phyloP scores from a whole-genome alignment of 1,140 invertebrate genomes.

The Heliconius hewitsoni region DNA sequence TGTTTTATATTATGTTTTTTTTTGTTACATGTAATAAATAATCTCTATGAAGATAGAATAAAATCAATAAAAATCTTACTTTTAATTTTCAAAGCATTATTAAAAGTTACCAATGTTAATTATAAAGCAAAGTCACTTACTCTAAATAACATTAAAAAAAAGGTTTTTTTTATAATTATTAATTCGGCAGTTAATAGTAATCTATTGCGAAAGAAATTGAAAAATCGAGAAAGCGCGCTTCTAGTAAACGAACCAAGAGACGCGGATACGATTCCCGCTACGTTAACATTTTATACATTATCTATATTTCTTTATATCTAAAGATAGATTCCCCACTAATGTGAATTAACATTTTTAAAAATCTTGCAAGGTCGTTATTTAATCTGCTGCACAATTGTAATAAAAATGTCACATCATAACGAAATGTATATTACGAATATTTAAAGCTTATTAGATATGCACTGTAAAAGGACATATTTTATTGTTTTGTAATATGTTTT shows the following conservation, averaged over 20 bases:
- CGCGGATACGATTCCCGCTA: too few relatives aligned
- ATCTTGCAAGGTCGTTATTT: too few relatives aligned
- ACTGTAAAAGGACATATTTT: not conserved
- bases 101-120: not conserved
- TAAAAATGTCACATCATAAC: not conserved
- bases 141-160: conserved; percentile 25
- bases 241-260: too few relatives aligned
- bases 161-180: not conserved
- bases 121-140: conserved; percentile 51
- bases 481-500: not conserved
- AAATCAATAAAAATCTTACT: too few relatives aligned
- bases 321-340: too few relatives aligned
- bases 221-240: too few relatives aligned
- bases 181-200: not conserved
- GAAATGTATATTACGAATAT: not conserved
- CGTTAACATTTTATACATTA: too few relatives aligned
- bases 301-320: too few relatives aligned
- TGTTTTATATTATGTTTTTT: not conserved
- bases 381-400: not conserved
- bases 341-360: too few relatives aligned
- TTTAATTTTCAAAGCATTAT: not conserved
- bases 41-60: not conserved
- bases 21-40: not conserved
- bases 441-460: not conserved
- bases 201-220: too few relatives aligned